Conservation (phyloP, 1,140 invertebrate genomes). For the Copidosoma floridanum region DNA sequence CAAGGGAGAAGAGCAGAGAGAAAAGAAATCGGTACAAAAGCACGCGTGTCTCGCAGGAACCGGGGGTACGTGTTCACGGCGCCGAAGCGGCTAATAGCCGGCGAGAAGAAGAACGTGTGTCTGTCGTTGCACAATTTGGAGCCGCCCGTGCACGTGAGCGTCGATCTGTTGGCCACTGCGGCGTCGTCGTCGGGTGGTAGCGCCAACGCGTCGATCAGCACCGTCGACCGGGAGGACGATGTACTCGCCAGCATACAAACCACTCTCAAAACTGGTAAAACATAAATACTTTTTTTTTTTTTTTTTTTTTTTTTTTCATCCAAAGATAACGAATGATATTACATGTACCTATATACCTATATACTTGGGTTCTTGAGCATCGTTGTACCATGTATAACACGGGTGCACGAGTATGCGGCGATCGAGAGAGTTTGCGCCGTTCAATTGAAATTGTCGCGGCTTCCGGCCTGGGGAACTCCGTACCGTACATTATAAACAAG, state of each 20-base stretch:
- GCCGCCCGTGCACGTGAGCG: conserved; percentile 46
- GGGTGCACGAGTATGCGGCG: neutral
- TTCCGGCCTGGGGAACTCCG: conserved; percentile 47
- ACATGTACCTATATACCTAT: neutral
- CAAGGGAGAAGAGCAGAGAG: too few species aligned
- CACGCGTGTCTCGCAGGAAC: too few species aligned
- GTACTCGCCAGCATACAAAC: conserved; percentile 39
- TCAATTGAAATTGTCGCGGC: conserved; percentile 55
- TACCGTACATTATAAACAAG: conserved; percentile 37
- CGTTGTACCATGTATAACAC: neutral
- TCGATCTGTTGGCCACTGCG: conserved; percentile 41
- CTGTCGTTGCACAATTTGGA: conserved; percentile 53
- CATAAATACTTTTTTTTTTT: too few species aligned
- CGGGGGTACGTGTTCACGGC: conserved; percentile 55
- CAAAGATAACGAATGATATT: too few species aligned
- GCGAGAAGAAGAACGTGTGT: conserved; percentile 49
- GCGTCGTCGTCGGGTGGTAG: conserved; percentile 8
- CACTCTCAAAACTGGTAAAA: conserved; percentile 45
- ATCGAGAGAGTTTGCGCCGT: neutral
- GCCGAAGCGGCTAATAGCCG: conserved; percentile 50
- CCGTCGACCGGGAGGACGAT: conserved; percentile 34
- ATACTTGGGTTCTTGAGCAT: neutral
- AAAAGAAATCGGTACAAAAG: too few species aligned
- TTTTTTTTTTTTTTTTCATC: too few species aligned
- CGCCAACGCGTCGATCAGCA: conserved; percentile 9